phyloP scores from a whole-genome alignment of 2,113 vertebrate genomes.

The Pygoscelis adeliae region DNA sequence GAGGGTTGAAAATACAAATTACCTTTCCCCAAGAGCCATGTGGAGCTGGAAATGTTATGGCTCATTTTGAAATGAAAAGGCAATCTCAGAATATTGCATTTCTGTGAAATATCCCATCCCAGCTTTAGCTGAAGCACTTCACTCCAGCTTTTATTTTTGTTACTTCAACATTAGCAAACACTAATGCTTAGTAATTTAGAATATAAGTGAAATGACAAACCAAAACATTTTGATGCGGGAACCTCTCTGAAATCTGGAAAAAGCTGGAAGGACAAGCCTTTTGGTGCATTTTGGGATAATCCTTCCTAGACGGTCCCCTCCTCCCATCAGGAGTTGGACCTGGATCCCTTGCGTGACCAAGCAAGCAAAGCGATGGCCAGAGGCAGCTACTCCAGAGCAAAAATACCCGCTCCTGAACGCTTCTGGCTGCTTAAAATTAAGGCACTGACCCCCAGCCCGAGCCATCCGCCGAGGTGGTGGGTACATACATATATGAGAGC shows the following conservation, averaged over 20 bases:
- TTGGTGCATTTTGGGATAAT: background rate
- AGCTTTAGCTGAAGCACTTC: background rate
- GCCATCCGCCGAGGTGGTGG: background rate
- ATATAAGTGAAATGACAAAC: background rate
- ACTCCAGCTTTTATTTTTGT: background rate
- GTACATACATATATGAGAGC: fast-evolving
- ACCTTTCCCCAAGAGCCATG: background rate
- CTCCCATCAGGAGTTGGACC: background rate
- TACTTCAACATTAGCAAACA: background rate
- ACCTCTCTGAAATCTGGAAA: background rate
- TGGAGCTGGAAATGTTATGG: background rate
- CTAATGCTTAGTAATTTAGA: constrained; percentile 12
- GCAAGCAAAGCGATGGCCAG: background rate
- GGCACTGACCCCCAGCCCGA: background rate
- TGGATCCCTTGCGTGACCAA: background rate
- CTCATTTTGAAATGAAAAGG: constrained; percentile 44
- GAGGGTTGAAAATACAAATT: background rate
- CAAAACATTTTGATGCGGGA: background rate
- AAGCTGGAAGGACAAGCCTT: background rate
- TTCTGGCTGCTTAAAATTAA: background rate
- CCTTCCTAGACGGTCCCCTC: background rate
- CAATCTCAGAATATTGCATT: constrained; percentile 42
- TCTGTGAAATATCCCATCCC: background rate
- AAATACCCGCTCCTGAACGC: background rate
- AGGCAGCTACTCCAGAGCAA: background rate